Evolutionary conservation across 2,888 invertebrate genomes (phyloP), one percentile per base, ranked within the genome.

Genomic region (Auanema sp.): DNA sequence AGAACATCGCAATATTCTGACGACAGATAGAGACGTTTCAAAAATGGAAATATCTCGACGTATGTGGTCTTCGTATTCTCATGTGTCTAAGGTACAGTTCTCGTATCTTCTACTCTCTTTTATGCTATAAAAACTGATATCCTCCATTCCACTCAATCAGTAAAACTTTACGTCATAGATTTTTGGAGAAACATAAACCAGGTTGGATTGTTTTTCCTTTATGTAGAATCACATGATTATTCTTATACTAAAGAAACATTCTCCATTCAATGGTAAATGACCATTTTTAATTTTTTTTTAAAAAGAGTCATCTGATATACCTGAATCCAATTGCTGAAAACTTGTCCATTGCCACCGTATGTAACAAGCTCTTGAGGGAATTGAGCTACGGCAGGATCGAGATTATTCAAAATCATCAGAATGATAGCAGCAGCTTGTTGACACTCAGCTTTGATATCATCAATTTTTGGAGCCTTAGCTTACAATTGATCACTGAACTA

Each of bases 321-420:
- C 85, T 88, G 88, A 1, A 88, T 88, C 89, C 89, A 89, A 79
- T 89, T 89, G 51, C 87, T 87, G 78, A 89, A 87, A 1, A 88
- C 88, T 80, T 89, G 89, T 1, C 89, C 89, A 79, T 89, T 89
- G 10, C 88, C 89, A 1, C 89, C 89, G 77, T 89, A 89, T 1
- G 89, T 89, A 33, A 89, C 87, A 33, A 89, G 82, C 76, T 89
- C 89, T 58, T 89, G 86, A 2, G 89, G 89, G 79, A 88, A 89
- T 81, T 72, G 68, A 2, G 88, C 88, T n/a, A 89, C 88, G 23
- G 80, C 78, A 1, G 86, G 87, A 79, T 89, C 89, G 74, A 89
- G 84, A 79, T 89, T 89, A 80, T 89, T 89, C 85, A 88, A 86
- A 66, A 89, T 87, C 89, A 89, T 89, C 58, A 87, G 86, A 85